Evolutionary conservation across 2,797 vertebrate genomes (phyloP), one percentile per base, ranked within the genome.

Genomic region (Pampus argenteus): DNA sequence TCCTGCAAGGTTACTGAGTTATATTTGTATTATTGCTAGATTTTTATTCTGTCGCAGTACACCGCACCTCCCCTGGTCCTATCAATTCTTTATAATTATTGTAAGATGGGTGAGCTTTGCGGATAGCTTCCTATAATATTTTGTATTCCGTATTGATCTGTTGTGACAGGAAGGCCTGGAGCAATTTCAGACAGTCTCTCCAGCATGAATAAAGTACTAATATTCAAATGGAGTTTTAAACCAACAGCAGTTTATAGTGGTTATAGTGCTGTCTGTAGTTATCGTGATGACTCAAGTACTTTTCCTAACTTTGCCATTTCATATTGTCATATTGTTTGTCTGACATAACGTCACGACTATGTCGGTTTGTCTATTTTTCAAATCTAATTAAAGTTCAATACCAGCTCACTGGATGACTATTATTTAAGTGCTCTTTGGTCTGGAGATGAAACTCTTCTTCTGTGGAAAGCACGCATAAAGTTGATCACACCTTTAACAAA

Each of bases 401-500:
- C 22, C 23, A 50, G 58, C 63, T 61, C 22, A 42, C 25, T n/a
- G 1, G 10, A 61, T 17, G 38, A 49, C 55, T 42, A 14, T 22
- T 64, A 20, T 54, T 71, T 20, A 66, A 45, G 10, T 59, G 4
- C 34, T 29, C 3, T 66, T 60, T 66, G 26, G 18, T 78, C 66
- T 56, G 31, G 31, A 17, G 57, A 6, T 40, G 9, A 23, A 68
- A 38, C 25, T 31, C 11, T 5, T 51, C 17, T 52, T 61, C 20
- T 15, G 3, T 1, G 5, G 1, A 56, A 26, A 15, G 23, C 45
- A 76, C 18, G 26, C 50, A 57, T 66, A 57, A 69, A 68, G 31
- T 65, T 66, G 5, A 60, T 65, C 77, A 49, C 49, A 51, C 22
- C 67, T 69, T 83, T 55, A 66, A 73, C 44, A 47, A 71, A 81